A percentile compares a stretch with the other conserved stretches of the same genome.
Evolutionary conservation across 2,113 vertebrate species (phyloP).

Genomic region (Paracanthobrama guichenoti): DNA sequence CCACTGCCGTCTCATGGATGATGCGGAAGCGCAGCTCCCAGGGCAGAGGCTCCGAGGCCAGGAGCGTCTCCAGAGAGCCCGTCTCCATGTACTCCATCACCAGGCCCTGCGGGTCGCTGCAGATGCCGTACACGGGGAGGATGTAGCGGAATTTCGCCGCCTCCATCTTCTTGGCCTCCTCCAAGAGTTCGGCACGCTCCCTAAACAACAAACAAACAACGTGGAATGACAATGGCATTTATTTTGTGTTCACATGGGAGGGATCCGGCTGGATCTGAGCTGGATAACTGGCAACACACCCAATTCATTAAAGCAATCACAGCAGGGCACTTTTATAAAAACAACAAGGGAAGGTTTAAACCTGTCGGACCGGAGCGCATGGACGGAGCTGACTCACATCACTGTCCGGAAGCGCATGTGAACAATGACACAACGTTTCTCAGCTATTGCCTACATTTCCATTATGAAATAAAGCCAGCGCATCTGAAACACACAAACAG

Average conservation of each 20-base stretch:
- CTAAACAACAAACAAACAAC: conserved; percentile 66
- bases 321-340: background rate
- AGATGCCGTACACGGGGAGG: conserved; percentile 94
- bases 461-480: background rate
- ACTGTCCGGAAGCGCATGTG: background rate
- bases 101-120: conserved; percentile 88
- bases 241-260: background rate
- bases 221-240: background rate
- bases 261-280: background rate
- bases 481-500: background rate
- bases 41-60: conserved; percentile 87
- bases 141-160: conserved; percentile 96
- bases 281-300: conserved; percentile 19
- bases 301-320: conserved; percentile 9
- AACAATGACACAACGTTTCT: conserved; percentile 1
- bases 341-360: conserved; percentile 11
- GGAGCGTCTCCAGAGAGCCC: conserved; percentile 89
- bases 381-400: background rate
- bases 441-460: conserved; percentile 4
- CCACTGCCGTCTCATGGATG: conserved; percentile 92
- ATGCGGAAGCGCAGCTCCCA: conserved; percentile 96
- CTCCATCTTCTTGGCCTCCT: conserved; percentile 98
- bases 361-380: background rate
- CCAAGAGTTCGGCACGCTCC: conserved; percentile 88
- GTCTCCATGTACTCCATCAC: conserved; percentile 99